Conservation (phyloP, 2,113 vertebrate genomes). For the Nestor notabilis region DNA sequence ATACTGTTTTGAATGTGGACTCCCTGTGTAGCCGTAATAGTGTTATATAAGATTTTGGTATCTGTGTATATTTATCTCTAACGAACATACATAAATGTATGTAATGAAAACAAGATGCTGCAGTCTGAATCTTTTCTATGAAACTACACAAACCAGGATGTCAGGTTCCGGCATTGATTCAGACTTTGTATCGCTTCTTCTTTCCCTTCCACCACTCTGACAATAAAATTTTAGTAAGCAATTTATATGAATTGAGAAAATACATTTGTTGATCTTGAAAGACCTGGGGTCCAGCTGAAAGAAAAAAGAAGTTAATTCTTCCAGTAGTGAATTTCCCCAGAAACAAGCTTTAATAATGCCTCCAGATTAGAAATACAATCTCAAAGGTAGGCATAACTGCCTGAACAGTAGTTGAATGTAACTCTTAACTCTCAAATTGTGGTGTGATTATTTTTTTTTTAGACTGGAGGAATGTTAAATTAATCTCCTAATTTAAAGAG, state of each 20-base stretch:
- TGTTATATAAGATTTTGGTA: conserved; percentile 13
- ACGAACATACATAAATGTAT: background rate
- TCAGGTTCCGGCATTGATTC: background rate
- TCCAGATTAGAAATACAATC: background rate
- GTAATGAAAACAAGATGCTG: background rate
- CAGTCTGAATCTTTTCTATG: background rate
- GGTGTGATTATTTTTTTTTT: background rate
- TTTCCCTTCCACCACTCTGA: background rate
- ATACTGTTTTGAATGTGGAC: conserved; percentile 26
- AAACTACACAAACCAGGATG: background rate
- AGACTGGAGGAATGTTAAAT: background rate
- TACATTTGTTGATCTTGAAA: background rate
- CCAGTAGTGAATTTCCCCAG: background rate
- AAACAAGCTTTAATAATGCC: background rate
- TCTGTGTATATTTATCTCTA: background rate
- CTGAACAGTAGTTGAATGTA: background rate
- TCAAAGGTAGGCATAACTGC: background rate
- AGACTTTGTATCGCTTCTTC: background rate
- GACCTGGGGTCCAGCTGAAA: background rate
- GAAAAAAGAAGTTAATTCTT: background rate
- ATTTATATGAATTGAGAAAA: background rate
- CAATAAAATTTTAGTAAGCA: background rate
- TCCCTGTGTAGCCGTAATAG: background rate
- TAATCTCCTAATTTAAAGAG: background rate
- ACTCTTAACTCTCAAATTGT: background rate